Conservation (phyloP, 2,113 vertebrate species). For the Nansenia antarctica region DNA sequence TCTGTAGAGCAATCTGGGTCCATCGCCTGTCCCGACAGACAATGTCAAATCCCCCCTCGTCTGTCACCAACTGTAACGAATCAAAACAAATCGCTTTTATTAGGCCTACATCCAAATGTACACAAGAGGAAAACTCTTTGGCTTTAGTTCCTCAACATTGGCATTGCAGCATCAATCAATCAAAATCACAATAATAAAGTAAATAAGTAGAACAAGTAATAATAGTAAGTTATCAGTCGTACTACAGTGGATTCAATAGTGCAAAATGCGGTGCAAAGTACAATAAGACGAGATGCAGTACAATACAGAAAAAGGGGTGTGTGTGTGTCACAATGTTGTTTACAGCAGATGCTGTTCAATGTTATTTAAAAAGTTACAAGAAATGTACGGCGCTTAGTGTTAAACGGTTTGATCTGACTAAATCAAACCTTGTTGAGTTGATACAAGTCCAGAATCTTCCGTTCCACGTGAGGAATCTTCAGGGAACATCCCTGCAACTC, state of each 20-base stretch:
- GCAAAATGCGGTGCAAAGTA: too few species aligned
- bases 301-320: too few species aligned
- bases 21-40: conserved; percentile 94
- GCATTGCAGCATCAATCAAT: too few species aligned
- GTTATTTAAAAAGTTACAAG: not conserved
- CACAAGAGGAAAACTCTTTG: too few species aligned
- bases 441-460: conserved; percentile 96
- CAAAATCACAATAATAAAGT: too few species aligned
- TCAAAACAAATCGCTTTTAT: too few species aligned
- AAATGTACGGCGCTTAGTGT: not conserved
- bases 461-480: conserved; percentile 97
- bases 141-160: too few species aligned
- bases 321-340: not conserved
- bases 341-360: not conserved
- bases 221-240: too few species aligned
- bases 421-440: conserved; percentile 86
- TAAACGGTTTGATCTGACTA: not conserved
- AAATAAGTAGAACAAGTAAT: too few species aligned
- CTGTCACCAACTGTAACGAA: conserved; percentile 86
- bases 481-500: conserved; percentile 94
- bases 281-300: too few species aligned
- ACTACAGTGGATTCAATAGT: too few species aligned
- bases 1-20: conserved; percentile 93
- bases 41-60: conserved; percentile 93
- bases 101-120: too few species aligned